Evolutionary conservation across 1,140 invertebrate species (phyloP).

Genomic region (Calephelis virginiensis): DNA sequence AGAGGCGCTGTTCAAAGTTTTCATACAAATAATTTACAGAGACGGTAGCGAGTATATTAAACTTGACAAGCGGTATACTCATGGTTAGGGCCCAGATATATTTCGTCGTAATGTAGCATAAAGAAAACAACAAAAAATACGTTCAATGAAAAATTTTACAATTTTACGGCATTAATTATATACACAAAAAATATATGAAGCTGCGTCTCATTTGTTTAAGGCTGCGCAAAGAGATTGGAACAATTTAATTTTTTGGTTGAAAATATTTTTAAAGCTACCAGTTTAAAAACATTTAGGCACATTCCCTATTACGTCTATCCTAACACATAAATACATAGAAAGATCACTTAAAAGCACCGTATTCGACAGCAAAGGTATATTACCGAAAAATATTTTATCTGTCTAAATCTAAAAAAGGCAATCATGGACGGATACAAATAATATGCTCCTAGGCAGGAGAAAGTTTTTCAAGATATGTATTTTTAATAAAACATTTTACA

Average conservation of each 20-base stretch:
- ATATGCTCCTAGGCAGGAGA: not conserved
- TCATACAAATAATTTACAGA: too few species aligned
- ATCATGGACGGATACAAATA: constrained; percentile 14
- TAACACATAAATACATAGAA: constrained; percentile 1
- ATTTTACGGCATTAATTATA: too few species aligned
- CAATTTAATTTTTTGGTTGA: not conserved
- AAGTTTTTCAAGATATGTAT: not conserved
- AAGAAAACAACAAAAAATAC: too few species aligned
- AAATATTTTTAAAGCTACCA: not conserved
- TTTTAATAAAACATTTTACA: constrained; percentile 2
- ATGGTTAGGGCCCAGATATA: too few species aligned
- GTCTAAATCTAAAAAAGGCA: constrained; percentile 19
- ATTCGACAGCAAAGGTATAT: not conserved
- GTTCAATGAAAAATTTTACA: too few species aligned
- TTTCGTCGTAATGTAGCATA: too few species aligned
- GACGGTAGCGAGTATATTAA: too few species aligned
- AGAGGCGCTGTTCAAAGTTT: too few species aligned
- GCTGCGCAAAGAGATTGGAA: too few species aligned
- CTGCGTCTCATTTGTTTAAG: too few species aligned
- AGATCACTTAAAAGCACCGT: not conserved
- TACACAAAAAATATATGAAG: too few species aligned
- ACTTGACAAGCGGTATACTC: too few species aligned
- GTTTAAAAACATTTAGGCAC: not conserved
- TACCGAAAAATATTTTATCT: constrained; percentile 15
- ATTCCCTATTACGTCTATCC: constrained; percentile 8